phyloP scores from a whole-genome alignment of 1,140 invertebrate genomes.

The Delia radicum region DNA sequence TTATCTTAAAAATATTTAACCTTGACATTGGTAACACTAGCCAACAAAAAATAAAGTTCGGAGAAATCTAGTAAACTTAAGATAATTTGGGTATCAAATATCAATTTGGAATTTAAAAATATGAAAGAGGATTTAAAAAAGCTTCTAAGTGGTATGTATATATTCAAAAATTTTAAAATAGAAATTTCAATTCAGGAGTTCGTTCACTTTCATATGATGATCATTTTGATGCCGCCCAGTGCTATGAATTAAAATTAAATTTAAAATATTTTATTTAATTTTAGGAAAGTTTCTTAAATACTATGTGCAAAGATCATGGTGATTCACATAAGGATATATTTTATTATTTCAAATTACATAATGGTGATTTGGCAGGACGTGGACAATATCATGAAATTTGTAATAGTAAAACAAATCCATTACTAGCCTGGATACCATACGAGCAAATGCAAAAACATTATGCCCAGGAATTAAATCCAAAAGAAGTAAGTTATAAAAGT shows the following conservation, averaged over 20 bases:
- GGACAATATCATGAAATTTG: slow-evolving; percentile 40
- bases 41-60: too few species aligned
- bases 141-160: too few species aligned
- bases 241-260: too few species aligned
- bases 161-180: too few species aligned
- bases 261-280: background rate
- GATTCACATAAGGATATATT: slow-evolving; percentile 41
- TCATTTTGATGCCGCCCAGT: too few species aligned
- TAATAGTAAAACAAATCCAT: slow-evolving; percentile 26
- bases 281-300: slow-evolving; percentile 42
- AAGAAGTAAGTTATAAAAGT: slow-evolving; percentile 36
- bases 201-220: background rate
- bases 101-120: too few species aligned
- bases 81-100: too few species aligned
- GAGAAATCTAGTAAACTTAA: too few species aligned
- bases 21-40: too few species aligned
- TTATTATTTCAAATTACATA: slow-evolving; percentile 41
- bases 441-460: slow-evolving; percentile 39
- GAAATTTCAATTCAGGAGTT: too few species aligned
- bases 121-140: too few species aligned
- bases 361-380: slow-evolving; percentile 44
- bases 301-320: slow-evolving; percentile 45
- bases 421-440: slow-evolving; percentile 51
- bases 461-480: slow-evolving; percentile 43
- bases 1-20: too few species aligned